Percentiles rank a stretch among this genome's conserved stretches.
Evolutionary conservation across 2,113 vertebrate genomes (phyloP).

Genomic region (Uropsilus gracilis): DNA sequence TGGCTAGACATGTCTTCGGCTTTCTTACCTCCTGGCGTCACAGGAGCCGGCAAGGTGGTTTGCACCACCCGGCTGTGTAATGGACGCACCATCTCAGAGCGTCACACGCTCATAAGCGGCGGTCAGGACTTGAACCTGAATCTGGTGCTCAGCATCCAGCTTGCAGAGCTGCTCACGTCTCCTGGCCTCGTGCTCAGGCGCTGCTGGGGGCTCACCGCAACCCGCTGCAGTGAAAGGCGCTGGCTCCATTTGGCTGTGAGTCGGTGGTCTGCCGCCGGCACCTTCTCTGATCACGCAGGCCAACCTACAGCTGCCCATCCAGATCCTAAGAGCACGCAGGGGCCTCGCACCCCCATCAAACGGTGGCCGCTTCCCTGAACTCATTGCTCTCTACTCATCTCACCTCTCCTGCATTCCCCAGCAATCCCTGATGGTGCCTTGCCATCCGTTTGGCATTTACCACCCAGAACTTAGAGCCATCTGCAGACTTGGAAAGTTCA

Average conservation of each 20-base stretch:
- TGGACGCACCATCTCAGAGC: neutral
- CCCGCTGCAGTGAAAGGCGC: no score
- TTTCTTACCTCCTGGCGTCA: neutral
- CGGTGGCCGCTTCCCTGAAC: neutral
- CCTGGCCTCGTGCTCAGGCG: neutral
- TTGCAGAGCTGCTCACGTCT: neutral
- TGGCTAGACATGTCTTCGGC: neutral
- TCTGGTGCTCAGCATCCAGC: neutral
- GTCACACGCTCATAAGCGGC: neutral
- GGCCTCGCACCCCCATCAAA: neutral
- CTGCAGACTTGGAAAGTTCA: slow-evolving; percentile 77
- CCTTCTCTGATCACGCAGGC: neutral
- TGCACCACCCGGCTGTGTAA: neutral
- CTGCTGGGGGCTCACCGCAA: neutral
- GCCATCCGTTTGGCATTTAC: slow-evolving; percentile 74
- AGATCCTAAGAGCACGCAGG: neutral
- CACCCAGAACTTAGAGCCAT: slow-evolving; percentile 74
- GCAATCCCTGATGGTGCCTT: slow-evolving; percentile 35
- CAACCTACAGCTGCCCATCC: neutral
- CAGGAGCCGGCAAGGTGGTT: accelerated
- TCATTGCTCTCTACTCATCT: neutral
- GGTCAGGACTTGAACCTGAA: neutral
- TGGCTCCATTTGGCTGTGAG: neutral
- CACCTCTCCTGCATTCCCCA: slow-evolving; percentile 37
- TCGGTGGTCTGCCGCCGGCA: neutral